Percentiles rank a stretch among this genome's conserved stretches.
Conservation (phyloP, 1,140 invertebrate genomes). For the Acromyrmex echinatior region DNA sequence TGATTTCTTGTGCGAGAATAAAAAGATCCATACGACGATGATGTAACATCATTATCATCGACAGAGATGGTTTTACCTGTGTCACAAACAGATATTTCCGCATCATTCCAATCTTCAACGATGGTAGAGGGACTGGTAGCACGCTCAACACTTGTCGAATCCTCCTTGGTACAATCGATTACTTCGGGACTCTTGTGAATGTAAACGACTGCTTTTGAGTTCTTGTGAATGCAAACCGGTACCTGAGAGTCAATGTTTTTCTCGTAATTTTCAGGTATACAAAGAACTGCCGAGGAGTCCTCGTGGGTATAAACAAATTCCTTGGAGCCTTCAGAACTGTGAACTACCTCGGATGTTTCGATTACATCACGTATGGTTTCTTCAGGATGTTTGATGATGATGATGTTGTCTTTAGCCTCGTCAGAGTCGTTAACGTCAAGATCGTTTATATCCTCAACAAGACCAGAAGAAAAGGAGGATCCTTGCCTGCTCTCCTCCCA, state of each 20-base stretch:
- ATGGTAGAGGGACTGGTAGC: neutral
- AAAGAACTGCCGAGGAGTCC: neutral
- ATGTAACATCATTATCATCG: neutral
- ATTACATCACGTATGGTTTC: no score
- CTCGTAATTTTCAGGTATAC: neutral
- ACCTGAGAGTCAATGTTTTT: neutral
- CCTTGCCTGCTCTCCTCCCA: slow-evolving; percentile 13
- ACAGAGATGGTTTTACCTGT: neutral
- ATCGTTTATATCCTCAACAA: slow-evolving; percentile 20
- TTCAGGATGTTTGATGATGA: no score
- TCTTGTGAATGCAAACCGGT: no score
- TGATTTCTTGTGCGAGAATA: neutral
- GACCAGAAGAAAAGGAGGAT: slow-evolving; percentile 12
- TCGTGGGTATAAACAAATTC: neutral
- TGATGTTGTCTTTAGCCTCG: neutral
- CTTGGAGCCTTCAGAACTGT: neutral
- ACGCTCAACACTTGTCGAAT: neutral
- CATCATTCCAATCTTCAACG: neutral
- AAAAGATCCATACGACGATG: neutral
- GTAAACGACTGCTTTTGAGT: neutral
- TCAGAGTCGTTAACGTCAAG: slow-evolving; percentile 17
- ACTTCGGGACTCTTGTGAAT: neutral
- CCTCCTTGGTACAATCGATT: neutral
- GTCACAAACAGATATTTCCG: neutral
- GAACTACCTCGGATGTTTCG: neutral